Conservation (phyloP, 1,140 invertebrate species). For the Bemisia tabaci region DNA sequence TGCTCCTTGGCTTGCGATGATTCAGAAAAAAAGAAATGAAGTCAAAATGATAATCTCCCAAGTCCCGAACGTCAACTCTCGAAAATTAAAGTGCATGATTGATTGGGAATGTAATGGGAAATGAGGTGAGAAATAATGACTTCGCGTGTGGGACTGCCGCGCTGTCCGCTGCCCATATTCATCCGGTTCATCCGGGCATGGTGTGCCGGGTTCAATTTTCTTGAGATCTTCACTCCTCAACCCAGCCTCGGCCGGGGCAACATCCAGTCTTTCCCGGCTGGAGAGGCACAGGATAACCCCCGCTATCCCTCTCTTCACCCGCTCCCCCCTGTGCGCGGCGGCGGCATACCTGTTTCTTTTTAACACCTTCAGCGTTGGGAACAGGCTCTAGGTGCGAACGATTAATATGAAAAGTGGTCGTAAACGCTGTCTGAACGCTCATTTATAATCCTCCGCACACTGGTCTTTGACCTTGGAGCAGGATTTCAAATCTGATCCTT, state of each 20-base stretch:
- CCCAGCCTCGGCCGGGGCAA: not conserved
- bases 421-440: not conserved
- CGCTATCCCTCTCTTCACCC: not conserved
- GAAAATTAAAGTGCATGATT: not conserved
- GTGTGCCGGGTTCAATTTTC: not conserved
- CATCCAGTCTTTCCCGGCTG: not conserved
- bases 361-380: not conserved
- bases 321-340: too few species aligned
- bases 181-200: not conserved
- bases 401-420: not conserved
- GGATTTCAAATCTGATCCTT: not conserved
- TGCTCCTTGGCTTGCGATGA: too few species aligned
- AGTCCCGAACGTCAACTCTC: too few species aligned
- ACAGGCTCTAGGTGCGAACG: not conserved
- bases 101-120: not conserved
- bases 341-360: not conserved
- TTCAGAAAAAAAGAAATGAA: too few species aligned
- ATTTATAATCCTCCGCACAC: not conserved
- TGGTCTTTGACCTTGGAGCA: not conserved
- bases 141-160: too few species aligned
- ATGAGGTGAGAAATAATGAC: not conserved
- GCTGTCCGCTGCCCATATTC: not conserved
- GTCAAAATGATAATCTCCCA: too few species aligned
- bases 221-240: not conserved
- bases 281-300: too few species aligned